phyloP scores from a whole-genome alignment of 2,797 vertebrate species.

The Onychomys leucogaster region DNA sequence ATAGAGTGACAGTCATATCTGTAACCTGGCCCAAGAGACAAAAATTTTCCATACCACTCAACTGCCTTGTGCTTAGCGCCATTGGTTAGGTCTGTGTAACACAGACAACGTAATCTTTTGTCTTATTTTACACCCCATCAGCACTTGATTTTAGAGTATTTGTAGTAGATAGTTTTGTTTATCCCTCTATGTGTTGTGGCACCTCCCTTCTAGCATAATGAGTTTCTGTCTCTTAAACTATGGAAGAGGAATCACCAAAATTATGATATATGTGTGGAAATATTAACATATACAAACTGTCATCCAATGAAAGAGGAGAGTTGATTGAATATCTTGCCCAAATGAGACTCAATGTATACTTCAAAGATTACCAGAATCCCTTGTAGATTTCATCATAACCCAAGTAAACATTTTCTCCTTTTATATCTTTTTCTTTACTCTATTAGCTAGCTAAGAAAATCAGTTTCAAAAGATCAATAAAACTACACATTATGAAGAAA shows the following conservation, averaged over 20 bases:
- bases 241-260: too few relatives aligned
- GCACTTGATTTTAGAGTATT: neutral
- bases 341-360: neutral
- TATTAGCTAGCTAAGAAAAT: neutral
- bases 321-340: neutral
- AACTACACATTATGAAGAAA: neutral
- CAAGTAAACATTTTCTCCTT: neutral
- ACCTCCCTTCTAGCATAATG: neutral
- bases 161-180: neutral
- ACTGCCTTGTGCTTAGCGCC: neutral
- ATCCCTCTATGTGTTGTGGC: neutral
- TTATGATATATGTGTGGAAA: neutral
- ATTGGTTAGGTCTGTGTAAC: neutral
- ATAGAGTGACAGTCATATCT: neutral
- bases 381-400: neutral
- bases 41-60: neutral
- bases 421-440: neutral
- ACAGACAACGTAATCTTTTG: neutral
- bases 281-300: neutral
- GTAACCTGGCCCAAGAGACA: neutral
- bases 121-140: neutral
- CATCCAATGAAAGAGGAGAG: neutral
- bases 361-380: neutral
- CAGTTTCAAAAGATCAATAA: neutral
- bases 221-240: neutral